Percentiles rank a stretch among this genome's conserved stretches.
Conservation (phyloP, 2,113 vertebrate species). For the Mormoops blainvillei region DNA sequence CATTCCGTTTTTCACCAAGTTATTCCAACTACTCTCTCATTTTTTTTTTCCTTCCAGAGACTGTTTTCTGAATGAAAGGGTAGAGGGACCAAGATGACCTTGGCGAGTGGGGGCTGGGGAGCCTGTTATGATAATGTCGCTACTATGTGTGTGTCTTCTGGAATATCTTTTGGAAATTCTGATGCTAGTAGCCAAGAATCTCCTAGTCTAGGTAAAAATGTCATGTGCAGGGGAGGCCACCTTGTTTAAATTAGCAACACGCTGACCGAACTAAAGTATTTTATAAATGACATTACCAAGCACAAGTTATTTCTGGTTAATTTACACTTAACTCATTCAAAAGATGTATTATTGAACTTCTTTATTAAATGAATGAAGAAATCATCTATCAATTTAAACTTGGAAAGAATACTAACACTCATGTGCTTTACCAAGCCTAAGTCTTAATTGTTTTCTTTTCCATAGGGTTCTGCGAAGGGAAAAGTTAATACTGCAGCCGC, state of each 20-base stretch:
- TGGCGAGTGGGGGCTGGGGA: neutral
- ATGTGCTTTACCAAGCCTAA: neutral
- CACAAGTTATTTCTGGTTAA: conserved; percentile 56
- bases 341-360: conserved; percentile 48
- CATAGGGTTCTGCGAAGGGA: conserved; percentile 6
- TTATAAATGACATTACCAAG: conserved; percentile 33
- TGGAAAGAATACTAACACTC: conserved; percentile 22
- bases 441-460: conserved; percentile 46
- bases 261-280: conserved; percentile 51
- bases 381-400: conserved; percentile 54
- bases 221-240: conserved; percentile 51
- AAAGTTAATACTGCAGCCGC: conserved; percentile 38
- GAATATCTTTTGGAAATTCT: conserved; percentile 56
- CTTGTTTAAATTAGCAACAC: conserved; percentile 71
- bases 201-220: conserved; percentile 45
- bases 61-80: conserved; percentile 11
- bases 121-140: conserved; percentile 33
- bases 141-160: conserved; percentile 43
- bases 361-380: conserved; percentile 49
- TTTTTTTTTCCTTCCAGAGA: neutral
- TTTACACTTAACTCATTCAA: conserved; percentile 64
- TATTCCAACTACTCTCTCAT: neutral
- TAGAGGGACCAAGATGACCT: neutral
- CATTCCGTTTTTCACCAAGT: neutral
- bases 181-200: conserved; percentile 57